Conservation (phyloP, 2,888 invertebrate species). For the Phyllotreta cruciferae region DNA sequence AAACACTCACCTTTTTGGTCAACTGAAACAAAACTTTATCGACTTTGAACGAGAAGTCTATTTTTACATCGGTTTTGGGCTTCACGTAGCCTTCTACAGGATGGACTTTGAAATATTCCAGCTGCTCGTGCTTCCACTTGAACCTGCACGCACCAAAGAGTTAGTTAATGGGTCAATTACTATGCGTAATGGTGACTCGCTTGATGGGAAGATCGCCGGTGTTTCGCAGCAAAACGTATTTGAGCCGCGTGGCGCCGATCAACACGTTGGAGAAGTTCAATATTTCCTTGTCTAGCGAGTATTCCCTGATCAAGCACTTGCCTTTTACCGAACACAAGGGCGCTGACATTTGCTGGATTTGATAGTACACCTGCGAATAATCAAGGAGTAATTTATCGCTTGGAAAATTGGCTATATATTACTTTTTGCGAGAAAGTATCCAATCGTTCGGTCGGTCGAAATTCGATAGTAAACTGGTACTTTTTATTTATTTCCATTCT, state of each 20-base stretch:
- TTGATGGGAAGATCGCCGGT: constrained; percentile 65
- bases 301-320: constrained; percentile 63
- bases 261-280: constrained; percentile 65
- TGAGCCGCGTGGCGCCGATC: constrained; percentile 58
- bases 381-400: neutral
- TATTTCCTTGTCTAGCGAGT: constrained; percentile 60
- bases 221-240: constrained; percentile 63
- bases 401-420: constrained; percentile 1
- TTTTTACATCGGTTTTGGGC: constrained; percentile 69
- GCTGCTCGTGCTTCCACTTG: constrained; percentile 62
- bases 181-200: constrained; percentile 49
- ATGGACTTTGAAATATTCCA: constrained; percentile 65
- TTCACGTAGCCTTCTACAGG: constrained; percentile 71
- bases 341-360: constrained; percentile 61
- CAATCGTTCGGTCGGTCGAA: constrained; percentile 54
- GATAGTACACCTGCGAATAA: constrained; percentile 59
- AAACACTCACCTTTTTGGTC: constrained; percentile 52
- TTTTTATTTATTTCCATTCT: constrained; percentile 53
- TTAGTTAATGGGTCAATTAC: neutral
- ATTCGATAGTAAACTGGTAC: constrained; percentile 55
- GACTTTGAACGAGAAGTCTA: constrained; percentile 70
- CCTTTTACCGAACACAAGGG: constrained; percentile 64
- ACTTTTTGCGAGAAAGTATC: constrained; percentile 54
- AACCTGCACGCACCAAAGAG: constrained; percentile 55
- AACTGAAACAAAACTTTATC: constrained; percentile 56